These are phyloP conservation scores for Zootoca vivipara DNA, from an alignment of 2,113 vertebrate species.

Conservation along the genomic window DNA sequence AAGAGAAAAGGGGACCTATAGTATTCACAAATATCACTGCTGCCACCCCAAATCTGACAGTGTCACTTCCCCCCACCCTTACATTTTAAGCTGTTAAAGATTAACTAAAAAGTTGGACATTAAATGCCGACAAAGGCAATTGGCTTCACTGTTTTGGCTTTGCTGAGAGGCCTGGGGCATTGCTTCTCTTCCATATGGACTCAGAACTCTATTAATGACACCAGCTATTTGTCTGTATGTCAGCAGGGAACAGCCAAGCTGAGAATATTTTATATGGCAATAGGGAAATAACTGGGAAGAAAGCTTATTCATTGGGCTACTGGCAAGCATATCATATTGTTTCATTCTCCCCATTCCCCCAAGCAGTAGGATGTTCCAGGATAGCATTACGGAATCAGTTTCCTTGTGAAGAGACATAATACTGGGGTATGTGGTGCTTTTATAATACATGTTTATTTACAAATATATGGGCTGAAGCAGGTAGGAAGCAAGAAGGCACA, in stretches of 20 bases:
- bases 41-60: background rate
- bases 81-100: background rate
- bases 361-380: background rate
- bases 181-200: conserved; percentile 6
- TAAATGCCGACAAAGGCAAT: background rate
- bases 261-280: background rate
- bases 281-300: background rate
- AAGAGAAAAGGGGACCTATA: background rate
- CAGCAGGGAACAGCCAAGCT: conserved; percentile 8
- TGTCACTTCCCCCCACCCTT: background rate
- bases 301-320: background rate
- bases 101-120: background rate
- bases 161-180: background rate
- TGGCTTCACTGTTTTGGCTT: background rate
- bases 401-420: background rate
- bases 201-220: background rate
- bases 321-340: background rate
- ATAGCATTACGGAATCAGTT: background rate
- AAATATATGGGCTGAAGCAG: background rate
- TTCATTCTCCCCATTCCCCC: background rate
- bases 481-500: background rate
- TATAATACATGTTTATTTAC: background rate
- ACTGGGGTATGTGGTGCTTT: background rate
- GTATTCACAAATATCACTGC: background rate
- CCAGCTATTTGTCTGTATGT: conserved; percentile 20